Percentiles rank a stretch among this genome's conserved stretches.
Conservation (phyloP, 2,113 vertebrate genomes). For the Leptosomus discolor region DNA sequence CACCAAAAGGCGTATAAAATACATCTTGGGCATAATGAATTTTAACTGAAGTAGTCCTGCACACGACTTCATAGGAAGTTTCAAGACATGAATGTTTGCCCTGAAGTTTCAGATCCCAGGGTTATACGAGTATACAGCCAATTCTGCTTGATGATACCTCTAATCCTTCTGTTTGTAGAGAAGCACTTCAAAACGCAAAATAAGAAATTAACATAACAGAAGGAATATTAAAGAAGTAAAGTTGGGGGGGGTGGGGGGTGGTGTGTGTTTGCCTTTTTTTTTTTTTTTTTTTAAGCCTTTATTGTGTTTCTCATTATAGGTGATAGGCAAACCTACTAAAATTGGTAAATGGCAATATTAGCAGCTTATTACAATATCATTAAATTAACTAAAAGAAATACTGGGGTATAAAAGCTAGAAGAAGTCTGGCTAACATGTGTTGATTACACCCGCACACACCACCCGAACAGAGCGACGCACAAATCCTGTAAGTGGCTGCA, state of each 20-base stretch:
- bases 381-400: not conserved
- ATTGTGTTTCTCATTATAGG: not conserved
- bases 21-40: not conserved
- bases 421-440: not conserved
- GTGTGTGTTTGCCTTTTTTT: not conserved
- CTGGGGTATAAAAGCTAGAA: not conserved
- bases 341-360: not conserved
- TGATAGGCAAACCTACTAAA: not conserved
- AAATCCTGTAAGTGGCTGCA: not conserved
- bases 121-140: not conserved
- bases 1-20: not conserved
- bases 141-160: not conserved
- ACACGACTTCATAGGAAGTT: not conserved
- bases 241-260: accelerated
- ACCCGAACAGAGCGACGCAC: not conserved
- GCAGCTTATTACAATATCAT: not conserved
- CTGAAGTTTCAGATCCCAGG: not conserved
- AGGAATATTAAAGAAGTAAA: not conserved
- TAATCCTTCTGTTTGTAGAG: not conserved
- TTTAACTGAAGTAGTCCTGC: not conserved
- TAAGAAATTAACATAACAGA: not conserved
- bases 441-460: not conserved
- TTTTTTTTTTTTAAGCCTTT: not conserved
- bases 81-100: not conserved
- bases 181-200: not conserved